Conservation (phyloP, 2,888 invertebrate genomes). For the Nomada flava region DNA sequence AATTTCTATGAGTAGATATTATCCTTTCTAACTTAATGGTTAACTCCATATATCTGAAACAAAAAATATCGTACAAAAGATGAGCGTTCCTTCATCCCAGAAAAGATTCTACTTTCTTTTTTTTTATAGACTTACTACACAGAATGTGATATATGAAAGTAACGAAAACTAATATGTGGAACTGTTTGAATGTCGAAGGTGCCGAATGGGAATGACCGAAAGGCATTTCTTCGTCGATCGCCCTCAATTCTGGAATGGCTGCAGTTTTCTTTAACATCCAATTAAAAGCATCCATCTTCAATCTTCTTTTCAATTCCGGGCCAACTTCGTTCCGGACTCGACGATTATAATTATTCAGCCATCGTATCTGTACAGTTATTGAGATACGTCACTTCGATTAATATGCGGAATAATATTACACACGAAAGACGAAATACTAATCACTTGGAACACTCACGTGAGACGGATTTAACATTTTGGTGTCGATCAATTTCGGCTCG, state of each 20-base stretch:
- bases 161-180: slow-evolving; percentile 46
- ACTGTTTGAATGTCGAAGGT: slow-evolving; percentile 46
- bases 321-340: slow-evolving; percentile 90
- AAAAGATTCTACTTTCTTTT: background rate
- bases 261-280: slow-evolving; percentile 95
- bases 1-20: slow-evolving; percentile 8
- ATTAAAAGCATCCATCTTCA: slow-evolving; percentile 89
- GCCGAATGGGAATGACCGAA: slow-evolving; percentile 56
- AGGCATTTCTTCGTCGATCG: slow-evolving; percentile 71
- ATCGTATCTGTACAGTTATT: slow-evolving; percentile 86
- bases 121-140: slow-evolving; percentile 41
- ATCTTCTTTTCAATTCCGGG: slow-evolving; percentile 89
- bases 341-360: slow-evolving; percentile 92
- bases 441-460: slow-evolving; percentile 87
- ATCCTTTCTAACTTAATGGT: background rate
- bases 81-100: background rate
- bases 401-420: background rate
- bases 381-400: background rate
- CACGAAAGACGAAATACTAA: background rate
- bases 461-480: slow-evolving; percentile 89
- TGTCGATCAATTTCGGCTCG: slow-evolving; percentile 93
- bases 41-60: slow-evolving; percentile 37
- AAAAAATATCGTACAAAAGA: background rate
- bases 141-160: slow-evolving; percentile 46
- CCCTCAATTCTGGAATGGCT: slow-evolving; percentile 87